Evolutionary conservation across 2,113 vertebrate species (phyloP).

Genomic region (Mastomys natalensis): DNA sequence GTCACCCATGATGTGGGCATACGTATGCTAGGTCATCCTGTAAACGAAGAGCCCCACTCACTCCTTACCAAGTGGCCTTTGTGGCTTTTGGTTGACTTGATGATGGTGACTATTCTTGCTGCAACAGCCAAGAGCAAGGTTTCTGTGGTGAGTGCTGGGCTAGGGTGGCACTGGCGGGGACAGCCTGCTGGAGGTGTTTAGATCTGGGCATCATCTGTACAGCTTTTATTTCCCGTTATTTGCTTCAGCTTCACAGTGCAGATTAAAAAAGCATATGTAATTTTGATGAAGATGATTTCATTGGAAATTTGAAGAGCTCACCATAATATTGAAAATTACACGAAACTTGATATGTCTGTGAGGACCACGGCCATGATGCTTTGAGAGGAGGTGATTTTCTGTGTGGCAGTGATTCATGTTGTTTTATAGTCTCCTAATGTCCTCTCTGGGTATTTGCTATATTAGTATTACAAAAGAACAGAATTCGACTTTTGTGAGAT

Average conservation of each 20-base stretch:
- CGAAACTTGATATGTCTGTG: background rate
- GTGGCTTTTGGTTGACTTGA: background rate
- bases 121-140: background rate
- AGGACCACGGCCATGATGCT: background rate
- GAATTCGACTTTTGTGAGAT: slow-evolving; percentile 18
- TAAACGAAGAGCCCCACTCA: background rate
- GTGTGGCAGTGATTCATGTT: background rate
- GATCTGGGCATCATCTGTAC: background rate
- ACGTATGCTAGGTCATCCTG: background rate
- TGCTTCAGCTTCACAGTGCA: slow-evolving; percentile 4
- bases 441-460: background rate
- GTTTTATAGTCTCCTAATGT: slow-evolving; percentile 1
- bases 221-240: slow-evolving; percentile 53
- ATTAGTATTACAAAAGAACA: background rate
- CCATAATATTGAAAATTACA: slow-evolving; percentile 27
- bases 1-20: background rate
- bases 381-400: slow-evolving; percentile 5
- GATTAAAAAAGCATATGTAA: background rate
- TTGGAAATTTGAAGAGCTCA: background rate
- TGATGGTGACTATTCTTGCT: background rate
- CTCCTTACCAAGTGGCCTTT: background rate
- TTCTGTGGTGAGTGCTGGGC: background rate
- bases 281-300: background rate
- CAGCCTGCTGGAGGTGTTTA: slow-evolving; percentile 20
- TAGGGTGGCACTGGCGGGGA: background rate